Conservation (phyloP, 64 coral and sea anemone genomes). For the Porites australiensis region DNA sequence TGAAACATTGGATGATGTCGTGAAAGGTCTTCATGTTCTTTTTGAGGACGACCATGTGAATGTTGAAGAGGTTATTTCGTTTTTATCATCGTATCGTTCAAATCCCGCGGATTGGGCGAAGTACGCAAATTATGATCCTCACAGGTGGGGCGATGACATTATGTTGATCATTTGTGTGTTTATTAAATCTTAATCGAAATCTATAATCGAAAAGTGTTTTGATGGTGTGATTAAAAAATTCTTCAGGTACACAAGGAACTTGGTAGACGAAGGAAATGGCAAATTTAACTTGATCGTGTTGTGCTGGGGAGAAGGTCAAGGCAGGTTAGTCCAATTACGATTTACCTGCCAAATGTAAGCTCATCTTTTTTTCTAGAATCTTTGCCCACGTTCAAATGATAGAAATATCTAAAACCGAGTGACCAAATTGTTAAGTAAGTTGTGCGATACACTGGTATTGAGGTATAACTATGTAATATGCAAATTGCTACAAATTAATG, state of each 20-base stretch:
- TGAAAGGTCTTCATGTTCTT: constrained; percentile 68
- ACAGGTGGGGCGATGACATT: constrained; percentile 41
- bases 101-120: constrained; percentile 82
- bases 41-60: constrained; percentile 87
- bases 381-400: too few species aligned
- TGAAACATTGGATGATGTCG: constrained; percentile 72
- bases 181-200: background rate
- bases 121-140: constrained; percentile 93
- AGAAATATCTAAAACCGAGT: too few species aligned
- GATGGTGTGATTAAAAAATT: background rate
- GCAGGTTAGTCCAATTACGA: constrained; percentile 61
- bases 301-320: constrained; percentile 97
- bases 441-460: too few species aligned
- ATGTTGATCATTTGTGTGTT: background rate
- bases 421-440: too few species aligned
- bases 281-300: constrained; percentile 96
- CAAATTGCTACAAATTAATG: too few species aligned
- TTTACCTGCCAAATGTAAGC: background rate
- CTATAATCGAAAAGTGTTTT: background rate
- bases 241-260: constrained; percentile 93
- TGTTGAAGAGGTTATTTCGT: constrained; percentile 80
- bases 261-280: constrained; percentile 97
- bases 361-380: too few species aligned
- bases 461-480: too few species aligned
- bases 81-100: constrained; percentile 87